Evolutionary conservation across 2,888 invertebrate genomes (phyloP), one percentile per base, ranked within the genome.

Genomic region (Apamea monoglypha): DNA sequence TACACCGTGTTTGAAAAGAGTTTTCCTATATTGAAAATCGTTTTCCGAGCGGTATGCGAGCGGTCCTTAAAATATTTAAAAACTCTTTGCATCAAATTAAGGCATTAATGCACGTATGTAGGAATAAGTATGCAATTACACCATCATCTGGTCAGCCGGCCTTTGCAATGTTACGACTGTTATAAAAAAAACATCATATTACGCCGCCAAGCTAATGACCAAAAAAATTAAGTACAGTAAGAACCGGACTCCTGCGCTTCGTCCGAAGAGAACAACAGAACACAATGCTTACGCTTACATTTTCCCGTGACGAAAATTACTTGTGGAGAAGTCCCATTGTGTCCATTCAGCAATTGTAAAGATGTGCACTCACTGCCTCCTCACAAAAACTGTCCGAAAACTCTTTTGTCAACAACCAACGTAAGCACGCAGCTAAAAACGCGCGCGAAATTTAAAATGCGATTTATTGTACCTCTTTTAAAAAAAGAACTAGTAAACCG

Each of bases 251-350:
- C 71, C 61, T 79, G 79, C 82, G 70, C 78, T 80, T 70, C 73
- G 84, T 83, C 81, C 83, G 79, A 90, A 89, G 63, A 88, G 89
- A 91, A 91, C 85, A 92, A 93, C 88, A 92, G 92, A 92, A 87
- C 87, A 94, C 91, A 94, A 94, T 94, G 92, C 96, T 96, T 95
- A 96, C 96, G 94, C 93, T 95, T 94, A 96, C 96, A 97, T 97
- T 96, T 96, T 96, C 94, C 92, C 90, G 92, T 91, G 92, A 93
- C 93, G 92, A 94, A 94, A 94, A 95, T 95, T 94, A 95, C 95
- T 92, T 90, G 92, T 90, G 91, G 92, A 91, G 92, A 94, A 94
- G 92, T 92, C 90, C 92, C 94, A 95, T 96, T 95, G 94, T 96
- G 90, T 92, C 91, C 93, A 93, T 93, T 93, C 94, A 92, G 91